phyloP scores from a whole-genome alignment of 2,797 vertebrate species.

The Arremon aurantiirostris region DNA sequence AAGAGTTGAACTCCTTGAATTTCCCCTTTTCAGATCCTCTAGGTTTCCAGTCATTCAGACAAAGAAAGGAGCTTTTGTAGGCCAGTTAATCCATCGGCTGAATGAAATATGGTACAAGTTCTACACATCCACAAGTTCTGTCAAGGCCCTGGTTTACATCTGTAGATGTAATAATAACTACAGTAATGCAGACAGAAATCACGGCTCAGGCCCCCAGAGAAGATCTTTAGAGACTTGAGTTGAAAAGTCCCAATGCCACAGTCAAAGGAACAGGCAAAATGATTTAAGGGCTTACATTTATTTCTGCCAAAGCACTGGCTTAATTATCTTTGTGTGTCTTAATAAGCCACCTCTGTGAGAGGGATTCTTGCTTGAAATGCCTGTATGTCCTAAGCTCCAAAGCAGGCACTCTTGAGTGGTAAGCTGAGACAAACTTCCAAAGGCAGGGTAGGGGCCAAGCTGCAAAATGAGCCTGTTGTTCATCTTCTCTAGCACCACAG shows the following conservation, averaged over 20 bases:
- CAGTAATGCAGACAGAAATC: conserved; percentile 27
- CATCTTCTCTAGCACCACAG: background rate
- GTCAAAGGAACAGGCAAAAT: conserved; percentile 37
- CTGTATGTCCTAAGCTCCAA: background rate
- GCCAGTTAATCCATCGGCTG: conserved; percentile 51
- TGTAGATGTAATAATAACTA: conserved; percentile 37
- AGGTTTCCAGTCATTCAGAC: conserved; percentile 48
- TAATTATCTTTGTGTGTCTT: conserved; percentile 47
- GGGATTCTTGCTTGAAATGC: conserved; percentile 3
- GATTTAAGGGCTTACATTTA: conserved; percentile 17
- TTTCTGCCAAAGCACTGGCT: conserved; percentile 31
- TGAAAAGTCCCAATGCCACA: background rate
- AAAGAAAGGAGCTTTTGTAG: conserved; percentile 60
- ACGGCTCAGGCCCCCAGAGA: background rate
- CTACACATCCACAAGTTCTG: conserved; percentile 43
- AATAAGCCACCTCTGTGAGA: conserved; percentile 31
- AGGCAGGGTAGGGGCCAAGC: background rate
- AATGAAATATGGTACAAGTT: conserved; percentile 58
- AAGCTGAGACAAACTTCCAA: conserved; percentile 5
- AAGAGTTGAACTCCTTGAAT: conserved; percentile 51
- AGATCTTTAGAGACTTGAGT: conserved; percentile 22
- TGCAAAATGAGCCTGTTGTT: conserved; percentile 4
- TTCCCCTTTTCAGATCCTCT: conserved; percentile 54
- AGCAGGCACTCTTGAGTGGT: background rate
- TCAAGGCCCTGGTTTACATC: conserved; percentile 35